These are phyloP conservation scores for Chrysoperla carnea DNA, from an alignment of 1,140 invertebrate genomes.

Conservation along the genomic window DNA sequence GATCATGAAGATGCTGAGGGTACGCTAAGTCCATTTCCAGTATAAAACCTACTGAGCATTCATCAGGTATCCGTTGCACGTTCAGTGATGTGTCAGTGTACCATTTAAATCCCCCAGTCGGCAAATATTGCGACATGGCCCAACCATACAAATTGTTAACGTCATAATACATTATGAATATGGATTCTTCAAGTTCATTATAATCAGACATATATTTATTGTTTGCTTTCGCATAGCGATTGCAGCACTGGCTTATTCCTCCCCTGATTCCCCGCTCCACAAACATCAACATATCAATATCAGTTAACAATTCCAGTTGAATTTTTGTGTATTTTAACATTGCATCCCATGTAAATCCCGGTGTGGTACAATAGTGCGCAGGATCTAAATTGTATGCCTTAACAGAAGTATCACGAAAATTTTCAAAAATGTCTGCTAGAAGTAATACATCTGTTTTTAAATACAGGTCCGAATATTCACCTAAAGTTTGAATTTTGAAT, in stretches of 20 bases:
- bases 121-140: constrained; percentile 23
- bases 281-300: constrained; percentile 20
- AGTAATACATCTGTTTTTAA: constrained; percentile 24
- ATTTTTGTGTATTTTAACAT: constrained; percentile 19
- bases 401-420: constrained; percentile 18
- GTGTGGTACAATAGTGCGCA: constrained; percentile 18
- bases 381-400: constrained; percentile 19
- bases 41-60: constrained; percentile 24
- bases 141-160: constrained; percentile 22
- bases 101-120: constrained; percentile 23
- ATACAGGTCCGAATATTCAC: constrained; percentile 25
- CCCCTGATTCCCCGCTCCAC: constrained; percentile 20
- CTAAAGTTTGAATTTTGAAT: constrained; percentile 21
- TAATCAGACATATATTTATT: constrained; percentile 15
- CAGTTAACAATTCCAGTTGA: constrained; percentile 20
- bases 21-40: constrained; percentile 22
- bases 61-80: constrained; percentile 12
- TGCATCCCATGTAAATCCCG: constrained; percentile 17
- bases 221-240: constrained; percentile 18
- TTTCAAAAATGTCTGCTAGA: constrained; percentile 24
- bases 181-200: constrained; percentile 8
- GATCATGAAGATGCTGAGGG: constrained; percentile 22
- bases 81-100: constrained; percentile 13
- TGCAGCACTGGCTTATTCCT: constrained; percentile 17
- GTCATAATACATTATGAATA: constrained; percentile 13